Conservation (phyloP, 2,888 invertebrate species). For the Drosophila testacea region DNA sequence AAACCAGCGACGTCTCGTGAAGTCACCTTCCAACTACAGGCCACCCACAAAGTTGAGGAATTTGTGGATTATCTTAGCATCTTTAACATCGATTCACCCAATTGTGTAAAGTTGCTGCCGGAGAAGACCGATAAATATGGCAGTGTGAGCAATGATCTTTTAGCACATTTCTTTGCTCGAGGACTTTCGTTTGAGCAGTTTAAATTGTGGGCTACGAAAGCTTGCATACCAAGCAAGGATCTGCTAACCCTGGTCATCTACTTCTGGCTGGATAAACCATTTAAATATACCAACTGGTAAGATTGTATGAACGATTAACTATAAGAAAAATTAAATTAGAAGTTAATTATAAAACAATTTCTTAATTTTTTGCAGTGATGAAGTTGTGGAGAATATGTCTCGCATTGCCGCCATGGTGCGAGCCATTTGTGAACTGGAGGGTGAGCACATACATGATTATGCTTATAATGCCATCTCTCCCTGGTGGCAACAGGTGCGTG, state of each 20-base stretch:
- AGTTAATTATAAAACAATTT: too few species aligned
- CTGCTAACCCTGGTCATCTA: conserved; percentile 90
- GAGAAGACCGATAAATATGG: conserved; percentile 80
- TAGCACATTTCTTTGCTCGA: conserved; percentile 79
- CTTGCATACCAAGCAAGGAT: conserved; percentile 86
- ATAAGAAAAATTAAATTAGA: too few species aligned
- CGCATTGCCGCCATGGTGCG: conserved; percentile 89
- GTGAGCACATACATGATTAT: conserved; percentile 87
- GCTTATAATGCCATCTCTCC: conserved; percentile 89
- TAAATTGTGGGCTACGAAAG: conserved; percentile 64
- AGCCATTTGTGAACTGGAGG: conserved; percentile 88
- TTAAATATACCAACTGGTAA: conserved; percentile 84
- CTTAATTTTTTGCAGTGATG: conserved; percentile 73
- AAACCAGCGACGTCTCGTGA: conserved; percentile 78
- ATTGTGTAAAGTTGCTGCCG: conserved; percentile 82
- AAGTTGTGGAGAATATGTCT: conserved; percentile 87
- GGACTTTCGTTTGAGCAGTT: conserved; percentile 85
- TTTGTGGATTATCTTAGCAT: conserved; percentile 86
- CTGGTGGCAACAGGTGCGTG: conserved; percentile 94
- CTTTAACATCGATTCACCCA: conserved; percentile 78
- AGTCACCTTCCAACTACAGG: conserved; percentile 87
- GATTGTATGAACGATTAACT: not conserved
- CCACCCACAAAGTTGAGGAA: conserved; percentile 85
- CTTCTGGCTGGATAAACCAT: conserved; percentile 89
- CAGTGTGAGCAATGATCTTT: conserved; percentile 78